Evolutionary conservation across 1,140 invertebrate species (phyloP).

Genomic region (Drosophila orena): DNA sequence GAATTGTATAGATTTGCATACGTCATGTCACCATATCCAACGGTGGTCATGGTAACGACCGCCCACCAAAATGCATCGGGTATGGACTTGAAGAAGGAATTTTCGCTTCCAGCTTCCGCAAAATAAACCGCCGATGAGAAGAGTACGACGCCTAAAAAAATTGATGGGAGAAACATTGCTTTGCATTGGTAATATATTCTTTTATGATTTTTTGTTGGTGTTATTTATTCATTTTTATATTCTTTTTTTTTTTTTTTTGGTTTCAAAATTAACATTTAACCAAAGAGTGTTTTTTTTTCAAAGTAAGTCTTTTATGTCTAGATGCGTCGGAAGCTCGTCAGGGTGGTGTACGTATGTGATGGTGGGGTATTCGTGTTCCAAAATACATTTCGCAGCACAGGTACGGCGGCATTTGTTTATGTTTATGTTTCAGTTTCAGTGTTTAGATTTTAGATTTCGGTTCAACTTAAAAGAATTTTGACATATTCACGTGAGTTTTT

Average conservation of each 20-base stretch:
- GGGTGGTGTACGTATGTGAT: constrained; percentile 28
- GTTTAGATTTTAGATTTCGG: constrained; percentile 17
- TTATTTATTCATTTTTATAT: constrained; percentile 12
- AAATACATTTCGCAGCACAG: constrained; percentile 19
- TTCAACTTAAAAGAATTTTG: constrained; percentile 33
- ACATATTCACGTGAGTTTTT: constrained; percentile 32
- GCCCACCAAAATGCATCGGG: constrained; percentile 99
- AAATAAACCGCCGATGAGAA: constrained; percentile 99
- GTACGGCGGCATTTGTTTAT: neutral
- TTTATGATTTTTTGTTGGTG: constrained; percentile 36
- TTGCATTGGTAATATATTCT: constrained; percentile 79
- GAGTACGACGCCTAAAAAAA: constrained; percentile 98
- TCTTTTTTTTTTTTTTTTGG: constrained; percentile 26
- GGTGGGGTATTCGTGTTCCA: constrained; percentile 6
- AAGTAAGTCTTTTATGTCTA: constrained; percentile 29
- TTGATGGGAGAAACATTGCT: constrained; percentile 85
- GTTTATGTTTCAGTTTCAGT: constrained; percentile 19
- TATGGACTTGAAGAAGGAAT: constrained; percentile 99
- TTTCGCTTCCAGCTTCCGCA: constrained; percentile 98
- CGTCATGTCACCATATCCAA: constrained; percentile 99
- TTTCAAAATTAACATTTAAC: constrained; percentile 43
- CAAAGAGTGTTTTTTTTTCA: constrained; percentile 42
- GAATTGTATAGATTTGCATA: constrained; percentile 88
- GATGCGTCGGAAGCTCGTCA: constrained; percentile 47
- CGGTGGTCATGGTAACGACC: constrained; percentile 99